Percentiles rank a stretch among this genome's conserved stretches.
phyloP scores from a whole-genome alignment of 2,797 vertebrate genomes.

The Phaenicophaeus curvirostris region DNA sequence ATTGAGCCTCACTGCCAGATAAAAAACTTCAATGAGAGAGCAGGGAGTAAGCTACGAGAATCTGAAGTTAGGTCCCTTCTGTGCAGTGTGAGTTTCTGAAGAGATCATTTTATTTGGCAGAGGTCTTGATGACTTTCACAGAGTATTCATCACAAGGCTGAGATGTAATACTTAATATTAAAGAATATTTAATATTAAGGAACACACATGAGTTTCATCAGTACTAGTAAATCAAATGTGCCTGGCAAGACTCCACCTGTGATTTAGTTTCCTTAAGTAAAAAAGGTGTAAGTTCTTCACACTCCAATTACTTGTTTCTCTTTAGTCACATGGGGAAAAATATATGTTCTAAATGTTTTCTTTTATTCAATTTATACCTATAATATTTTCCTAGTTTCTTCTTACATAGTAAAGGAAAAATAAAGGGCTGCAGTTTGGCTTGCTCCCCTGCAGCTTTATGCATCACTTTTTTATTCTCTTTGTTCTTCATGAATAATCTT shows the following conservation, averaged over 20 bases:
- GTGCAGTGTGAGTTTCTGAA: not conserved
- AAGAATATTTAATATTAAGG: not conserved
- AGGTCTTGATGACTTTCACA: not conserved
- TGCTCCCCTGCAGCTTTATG: not conserved
- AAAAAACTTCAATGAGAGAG: not conserved
- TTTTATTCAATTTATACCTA: not conserved
- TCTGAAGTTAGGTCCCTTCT: not conserved
- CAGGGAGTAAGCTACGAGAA: not conserved
- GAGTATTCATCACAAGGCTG: not conserved
- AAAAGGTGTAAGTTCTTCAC: not conserved
- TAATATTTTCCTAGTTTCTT: not conserved
- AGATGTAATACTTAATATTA: not conserved
- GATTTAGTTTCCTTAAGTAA: not conserved
- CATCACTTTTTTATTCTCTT: not conserved
- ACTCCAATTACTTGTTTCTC: not conserved
- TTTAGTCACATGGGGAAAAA: not conserved
- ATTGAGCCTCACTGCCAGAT: not conserved
- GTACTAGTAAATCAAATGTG: not conserved
- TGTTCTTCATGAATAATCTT: not conserved
- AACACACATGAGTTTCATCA: not conserved
- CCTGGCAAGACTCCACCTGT: not conserved
- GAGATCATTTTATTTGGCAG: not conserved
- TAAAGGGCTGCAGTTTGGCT: accelerated
- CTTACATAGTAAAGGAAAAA: not conserved
- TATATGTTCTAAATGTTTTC: not conserved